Evolutionary conservation across 1,140 invertebrate genomes (phyloP).

Genomic region (Subanguina moxae): DNA sequence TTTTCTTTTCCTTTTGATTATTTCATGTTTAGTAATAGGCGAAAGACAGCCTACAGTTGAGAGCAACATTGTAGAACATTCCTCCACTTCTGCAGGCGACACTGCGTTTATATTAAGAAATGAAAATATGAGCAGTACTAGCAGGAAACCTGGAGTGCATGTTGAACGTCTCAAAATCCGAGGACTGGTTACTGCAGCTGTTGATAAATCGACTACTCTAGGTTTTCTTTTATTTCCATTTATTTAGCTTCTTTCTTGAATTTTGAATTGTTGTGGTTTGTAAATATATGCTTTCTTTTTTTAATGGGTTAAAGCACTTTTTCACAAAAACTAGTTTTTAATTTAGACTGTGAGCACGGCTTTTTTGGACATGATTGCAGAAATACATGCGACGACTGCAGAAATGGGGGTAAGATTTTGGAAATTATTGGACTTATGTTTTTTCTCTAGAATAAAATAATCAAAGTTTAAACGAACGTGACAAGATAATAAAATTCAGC

Average conservation of each 20-base stretch:
- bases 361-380: slow-evolving; percentile 76
- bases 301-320: no score
- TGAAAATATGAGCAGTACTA: background rate
- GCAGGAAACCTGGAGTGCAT: background rate
- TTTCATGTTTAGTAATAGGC: background rate
- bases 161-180: slow-evolving; percentile 24
- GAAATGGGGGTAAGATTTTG: slow-evolving; percentile 70
- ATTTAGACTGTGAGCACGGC: slow-evolving; percentile 61
- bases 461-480: no score
- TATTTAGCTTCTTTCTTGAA: background rate
- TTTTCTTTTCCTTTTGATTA: background rate
- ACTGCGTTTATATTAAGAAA: background rate
- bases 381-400: slow-evolving; percentile 72
- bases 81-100: background rate
- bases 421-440: no score
- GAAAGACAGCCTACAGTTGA: background rate
- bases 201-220: background rate
- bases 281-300: background rate
- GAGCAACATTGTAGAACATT: background rate
- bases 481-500: no score
- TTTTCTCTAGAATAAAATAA: no score
- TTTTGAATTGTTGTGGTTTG: background rate
- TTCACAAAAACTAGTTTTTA: no score
- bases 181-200: slow-evolving; percentile 3
- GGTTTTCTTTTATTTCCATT: background rate